phyloP scores from a whole-genome alignment of 1,140 invertebrate species.

The Manduca sexta region DNA sequence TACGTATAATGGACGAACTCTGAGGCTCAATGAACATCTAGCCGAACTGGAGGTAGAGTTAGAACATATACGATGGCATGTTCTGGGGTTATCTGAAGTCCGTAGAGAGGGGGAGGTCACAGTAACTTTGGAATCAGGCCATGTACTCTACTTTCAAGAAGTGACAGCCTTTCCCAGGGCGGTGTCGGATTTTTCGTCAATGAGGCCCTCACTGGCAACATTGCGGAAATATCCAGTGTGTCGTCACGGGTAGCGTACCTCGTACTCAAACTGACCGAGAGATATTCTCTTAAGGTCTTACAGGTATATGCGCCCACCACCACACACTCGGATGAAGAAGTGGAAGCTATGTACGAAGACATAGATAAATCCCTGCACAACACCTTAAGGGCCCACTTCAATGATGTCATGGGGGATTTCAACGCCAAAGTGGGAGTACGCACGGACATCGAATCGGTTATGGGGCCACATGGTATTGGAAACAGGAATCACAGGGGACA shows the following conservation, averaged over 20 bases:
- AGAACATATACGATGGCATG: neutral
- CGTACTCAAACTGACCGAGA: conserved; percentile 16
- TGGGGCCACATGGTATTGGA: too few species aligned
- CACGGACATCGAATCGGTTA: too few species aligned
- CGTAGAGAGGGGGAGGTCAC: conserved; percentile 22
- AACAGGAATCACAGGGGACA: too few species aligned
- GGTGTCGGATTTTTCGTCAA: conserved; percentile 20
- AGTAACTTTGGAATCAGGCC: conserved; percentile 14
- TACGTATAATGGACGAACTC: too few species aligned
- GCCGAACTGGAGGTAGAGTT: too few species aligned
- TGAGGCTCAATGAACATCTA: too few species aligned
- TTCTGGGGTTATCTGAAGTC: conserved; percentile 20
- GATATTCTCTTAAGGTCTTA: conserved; percentile 24
- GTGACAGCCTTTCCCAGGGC: conserved; percentile 13
- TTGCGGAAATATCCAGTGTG: conserved; percentile 18
- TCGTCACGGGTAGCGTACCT: conserved; percentile 21
- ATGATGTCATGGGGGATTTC: neutral
- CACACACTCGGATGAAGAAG: conserved; percentile 23
- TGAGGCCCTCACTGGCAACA: conserved; percentile 11
- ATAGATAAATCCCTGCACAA: conserved; percentile 4
- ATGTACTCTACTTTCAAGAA: conserved; percentile 14
- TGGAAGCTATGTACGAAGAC: conserved; percentile 23
- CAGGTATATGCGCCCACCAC: conserved; percentile 27
- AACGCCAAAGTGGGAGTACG: neutral
- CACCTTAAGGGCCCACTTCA: neutral